Percentiles rank a stretch among this genome's conserved stretches.
phyloP scores from a whole-genome alignment of 2,888 invertebrate genomes.

The Glomeris marginata region DNA sequence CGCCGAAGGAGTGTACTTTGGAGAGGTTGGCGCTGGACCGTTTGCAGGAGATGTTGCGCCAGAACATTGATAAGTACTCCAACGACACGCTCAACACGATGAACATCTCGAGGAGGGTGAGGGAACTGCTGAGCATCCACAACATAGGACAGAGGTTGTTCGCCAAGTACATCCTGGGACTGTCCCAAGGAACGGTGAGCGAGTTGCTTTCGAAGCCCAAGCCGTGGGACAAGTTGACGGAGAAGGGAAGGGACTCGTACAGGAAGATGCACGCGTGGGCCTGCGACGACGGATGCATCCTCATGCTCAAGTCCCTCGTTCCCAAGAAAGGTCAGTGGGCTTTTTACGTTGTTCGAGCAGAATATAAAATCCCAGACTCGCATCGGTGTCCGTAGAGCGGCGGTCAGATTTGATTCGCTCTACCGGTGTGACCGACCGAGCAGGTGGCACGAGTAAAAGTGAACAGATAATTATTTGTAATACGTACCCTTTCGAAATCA shows the following conservation, averaged over 20 bases:
- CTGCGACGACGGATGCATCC: slow-evolving; percentile 90
- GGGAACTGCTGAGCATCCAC: slow-evolving; percentile 87
- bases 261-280: slow-evolving; percentile 99
- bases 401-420: no score
- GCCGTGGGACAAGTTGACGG: slow-evolving; percentile 98
- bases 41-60: slow-evolving; percentile 80
- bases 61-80: slow-evolving; percentile 92
- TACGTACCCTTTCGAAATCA: no score
- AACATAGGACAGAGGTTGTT: slow-evolving; percentile 98
- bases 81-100: slow-evolving; percentile 89
- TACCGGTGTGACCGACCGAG: no score
- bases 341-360: no score
- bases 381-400: no score
- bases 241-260: slow-evolving; percentile 98
- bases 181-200: slow-evolving; percentile 95
- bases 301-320: slow-evolving; percentile 93
- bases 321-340: slow-evolving; percentile 71
- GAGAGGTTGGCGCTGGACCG: slow-evolving; percentile 46
- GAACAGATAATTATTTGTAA: no score
- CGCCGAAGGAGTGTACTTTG: slow-evolving; percentile 81
- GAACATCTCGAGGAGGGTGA: slow-evolving; percentile 74
- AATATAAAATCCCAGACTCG: no score
- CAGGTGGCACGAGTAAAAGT: no score
- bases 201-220: slow-evolving; percentile 97
- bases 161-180: slow-evolving; percentile 93